A percentile compares a stretch with the other conserved stretches of the same genome.
These are phyloP conservation scores for Podarcis muralis DNA, from an alignment of 2,113 vertebrate species.

Conservation along the genomic window DNA sequence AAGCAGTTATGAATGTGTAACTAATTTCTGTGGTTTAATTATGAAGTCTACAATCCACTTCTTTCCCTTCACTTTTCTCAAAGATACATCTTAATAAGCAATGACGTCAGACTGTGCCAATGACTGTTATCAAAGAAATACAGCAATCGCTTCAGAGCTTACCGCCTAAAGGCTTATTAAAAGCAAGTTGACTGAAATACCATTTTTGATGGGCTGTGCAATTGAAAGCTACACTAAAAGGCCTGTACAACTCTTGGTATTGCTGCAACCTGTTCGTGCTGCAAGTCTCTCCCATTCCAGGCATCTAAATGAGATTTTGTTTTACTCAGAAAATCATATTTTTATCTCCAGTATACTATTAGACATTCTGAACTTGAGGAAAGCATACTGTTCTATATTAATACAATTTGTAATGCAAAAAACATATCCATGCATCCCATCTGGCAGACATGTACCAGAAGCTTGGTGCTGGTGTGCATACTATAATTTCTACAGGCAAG, in stretches of 20 bases:
- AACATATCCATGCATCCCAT: background rate
- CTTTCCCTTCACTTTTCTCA: background rate
- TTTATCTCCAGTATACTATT: background rate
- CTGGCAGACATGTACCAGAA: background rate
- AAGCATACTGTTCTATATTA: background rate
- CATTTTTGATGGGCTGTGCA: background rate
- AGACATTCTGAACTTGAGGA: background rate
- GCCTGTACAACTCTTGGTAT: background rate
- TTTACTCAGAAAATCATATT: background rate
- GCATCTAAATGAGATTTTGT: background rate
- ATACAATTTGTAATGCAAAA: background rate
- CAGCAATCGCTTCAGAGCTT: background rate
- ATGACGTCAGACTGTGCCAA: background rate
- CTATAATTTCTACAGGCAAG: background rate
- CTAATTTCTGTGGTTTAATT: slow-evolving; percentile 10
- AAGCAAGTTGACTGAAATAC: background rate
- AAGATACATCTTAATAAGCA: background rate
- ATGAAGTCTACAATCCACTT: background rate
- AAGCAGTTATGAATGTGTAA: background rate
- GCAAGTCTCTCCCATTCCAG: background rate
- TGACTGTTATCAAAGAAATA: background rate
- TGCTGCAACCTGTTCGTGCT: background rate
- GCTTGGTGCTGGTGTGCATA: background rate
- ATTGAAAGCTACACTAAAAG: background rate
- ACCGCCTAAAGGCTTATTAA: background rate